Conservation (phyloP, 2,888 invertebrate species). For the Chloroclystis v-ata region DNA sequence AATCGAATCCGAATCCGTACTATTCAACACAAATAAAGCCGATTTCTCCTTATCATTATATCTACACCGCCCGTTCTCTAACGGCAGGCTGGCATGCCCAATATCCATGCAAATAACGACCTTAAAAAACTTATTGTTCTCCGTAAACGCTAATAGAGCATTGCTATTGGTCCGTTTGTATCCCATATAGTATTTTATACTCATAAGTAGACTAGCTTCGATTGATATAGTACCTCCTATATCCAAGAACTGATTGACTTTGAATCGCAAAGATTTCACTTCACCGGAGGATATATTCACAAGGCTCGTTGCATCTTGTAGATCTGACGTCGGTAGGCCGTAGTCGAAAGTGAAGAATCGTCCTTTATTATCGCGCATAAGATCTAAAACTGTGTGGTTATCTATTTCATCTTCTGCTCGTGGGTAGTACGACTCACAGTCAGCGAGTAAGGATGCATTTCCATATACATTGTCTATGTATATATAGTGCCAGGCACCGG, state of each 20-base stretch:
- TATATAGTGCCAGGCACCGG: conserved; percentile 80
- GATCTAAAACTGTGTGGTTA: conserved; percentile 51
- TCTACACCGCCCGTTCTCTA: conserved; percentile 80
- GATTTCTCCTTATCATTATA: conserved; percentile 71
- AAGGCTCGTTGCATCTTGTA: conserved; percentile 80
- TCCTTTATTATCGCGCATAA: conserved; percentile 80
- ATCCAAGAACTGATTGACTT: conserved; percentile 83
- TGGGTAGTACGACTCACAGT: conserved; percentile 58
- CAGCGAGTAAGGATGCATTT: conserved; percentile 45
- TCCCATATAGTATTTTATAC: conserved; percentile 71
- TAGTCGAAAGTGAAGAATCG: conserved; percentile 88
- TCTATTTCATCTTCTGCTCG: conserved; percentile 41
- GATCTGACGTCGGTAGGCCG: conserved; percentile 81
- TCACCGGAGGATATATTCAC: conserved; percentile 83
- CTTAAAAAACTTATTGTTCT: conserved; percentile 70
- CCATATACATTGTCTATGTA: conserved; percentile 40
- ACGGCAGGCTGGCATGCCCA: conserved; percentile 78
- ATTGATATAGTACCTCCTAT: conserved; percentile 88
- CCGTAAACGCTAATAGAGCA: conserved; percentile 58
- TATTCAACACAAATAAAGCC: conserved; percentile 81
- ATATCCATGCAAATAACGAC: conserved; percentile 81
- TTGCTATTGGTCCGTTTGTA: conserved; percentile 50
- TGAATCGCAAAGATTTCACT: conserved; percentile 82
- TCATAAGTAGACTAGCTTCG: conserved; percentile 83
- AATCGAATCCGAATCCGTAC: conserved; percentile 80